Conservation (phyloP, 2,797 vertebrate species). For the Pempheris klunzingeri region DNA sequence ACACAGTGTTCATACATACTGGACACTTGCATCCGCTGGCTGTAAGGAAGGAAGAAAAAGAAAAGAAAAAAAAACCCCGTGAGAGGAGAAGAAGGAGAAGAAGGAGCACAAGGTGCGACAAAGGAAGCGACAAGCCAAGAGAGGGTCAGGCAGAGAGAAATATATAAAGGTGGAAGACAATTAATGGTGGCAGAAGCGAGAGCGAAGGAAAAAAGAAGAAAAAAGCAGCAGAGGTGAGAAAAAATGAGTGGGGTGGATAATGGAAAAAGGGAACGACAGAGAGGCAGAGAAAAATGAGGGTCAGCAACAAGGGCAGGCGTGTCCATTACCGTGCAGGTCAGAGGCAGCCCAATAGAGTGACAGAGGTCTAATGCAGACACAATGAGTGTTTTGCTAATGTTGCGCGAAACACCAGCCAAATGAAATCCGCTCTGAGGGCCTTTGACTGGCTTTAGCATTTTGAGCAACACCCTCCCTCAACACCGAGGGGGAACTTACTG, state of each 20-base stretch:
- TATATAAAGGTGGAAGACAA: constrained; percentile 47
- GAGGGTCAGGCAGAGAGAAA: constrained; percentile 45
- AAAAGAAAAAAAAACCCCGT: not conserved
- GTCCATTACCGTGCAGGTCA: constrained; percentile 77
- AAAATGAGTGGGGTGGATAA: constrained; percentile 76
- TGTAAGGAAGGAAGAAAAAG: constrained; percentile 49
- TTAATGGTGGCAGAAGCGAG: constrained; percentile 48
- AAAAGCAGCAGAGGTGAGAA: constrained; percentile 67
- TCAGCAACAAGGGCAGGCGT: constrained; percentile 73
- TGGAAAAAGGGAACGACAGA: constrained; percentile 71
- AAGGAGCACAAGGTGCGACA: constrained; percentile 27
- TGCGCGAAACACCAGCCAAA: constrained; percentile 48
- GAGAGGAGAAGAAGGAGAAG: constrained; percentile 39
- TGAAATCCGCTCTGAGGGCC: constrained; percentile 28
- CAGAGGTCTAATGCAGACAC: constrained; percentile 65
- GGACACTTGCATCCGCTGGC: constrained; percentile 95
- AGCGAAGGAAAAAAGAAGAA: constrained; percentile 21
- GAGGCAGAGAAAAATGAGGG: constrained; percentile 78
- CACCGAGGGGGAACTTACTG: constrained; percentile 11
- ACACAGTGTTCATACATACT: constrained; percentile 95
- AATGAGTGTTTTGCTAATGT: constrained; percentile 65
- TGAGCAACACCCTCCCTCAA: constrained; percentile 9
- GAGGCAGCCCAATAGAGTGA: constrained; percentile 51
- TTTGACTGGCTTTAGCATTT: constrained; percentile 11
- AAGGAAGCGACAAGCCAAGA: constrained; percentile 31